phyloP scores from a whole-genome alignment of 2,797 vertebrate species.

The Salmo trutta region DNA sequence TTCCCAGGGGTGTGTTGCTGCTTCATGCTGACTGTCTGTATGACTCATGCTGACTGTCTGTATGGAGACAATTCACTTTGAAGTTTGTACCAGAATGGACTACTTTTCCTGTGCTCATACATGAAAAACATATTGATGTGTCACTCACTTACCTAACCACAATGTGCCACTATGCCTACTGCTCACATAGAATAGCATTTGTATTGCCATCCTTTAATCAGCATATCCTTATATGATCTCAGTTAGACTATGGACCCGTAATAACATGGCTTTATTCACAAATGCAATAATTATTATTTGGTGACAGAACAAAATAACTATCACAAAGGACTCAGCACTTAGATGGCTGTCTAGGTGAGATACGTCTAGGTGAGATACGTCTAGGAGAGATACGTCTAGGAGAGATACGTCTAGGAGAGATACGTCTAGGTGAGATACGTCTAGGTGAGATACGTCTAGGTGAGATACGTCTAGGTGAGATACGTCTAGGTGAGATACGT shows the following conservation, averaged over 20 bases:
- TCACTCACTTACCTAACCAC: not conserved
- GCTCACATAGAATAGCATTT: not conserved
- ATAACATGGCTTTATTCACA: not conserved
- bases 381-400: no score
- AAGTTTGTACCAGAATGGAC: constrained; percentile 30
- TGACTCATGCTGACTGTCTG: not conserved
- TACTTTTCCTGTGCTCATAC: constrained; percentile 34
- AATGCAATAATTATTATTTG: not conserved
- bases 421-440: no score
- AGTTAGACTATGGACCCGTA: not conserved
- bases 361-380: no score
- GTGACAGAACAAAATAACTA: not conserved
- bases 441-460: no score
- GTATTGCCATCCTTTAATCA: not conserved
- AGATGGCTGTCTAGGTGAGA: not conserved
- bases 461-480: no score
- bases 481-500: no score
- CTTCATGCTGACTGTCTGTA: not conserved
- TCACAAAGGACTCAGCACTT: not conserved
- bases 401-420: no score
- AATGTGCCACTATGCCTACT: not conserved
- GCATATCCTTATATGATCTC: not conserved
- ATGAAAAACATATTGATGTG: constrained; percentile 20
- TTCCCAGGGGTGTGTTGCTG: not conserved
- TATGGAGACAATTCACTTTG: constrained; percentile 33